Base-by-base conservation (phyloP, 1,140 invertebrate genomes). In the Mercenaria mercenaria region DNA sequence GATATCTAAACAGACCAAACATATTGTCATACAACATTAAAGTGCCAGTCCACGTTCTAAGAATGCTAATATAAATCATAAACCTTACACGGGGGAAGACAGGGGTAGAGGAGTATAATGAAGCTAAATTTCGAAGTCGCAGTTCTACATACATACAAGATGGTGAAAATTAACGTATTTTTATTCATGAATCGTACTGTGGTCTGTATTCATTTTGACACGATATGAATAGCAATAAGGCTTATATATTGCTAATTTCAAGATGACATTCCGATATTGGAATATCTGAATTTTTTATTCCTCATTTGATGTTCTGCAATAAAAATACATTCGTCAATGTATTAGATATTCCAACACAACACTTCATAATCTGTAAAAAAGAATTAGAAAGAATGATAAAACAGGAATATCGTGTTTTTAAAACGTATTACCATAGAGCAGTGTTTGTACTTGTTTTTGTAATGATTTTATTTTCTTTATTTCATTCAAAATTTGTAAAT, bases 201-300 rank as follows among this genome's bases (percentile, higher is more conserved):
- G 20, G 29, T 56, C 29, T 41, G 47, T 86, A 86, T 64, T 18
- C 8, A 29, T 50, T 59, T 13, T 74, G 69, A 86, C 84, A 86
- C 11, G 13, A 34, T 41, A 86, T 86, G 84, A 43, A 86, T 86
- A 86, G n/a, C 26, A 76, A 86, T 86, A 41, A 64, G 61, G 32
- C 39, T 41, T 26, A 64, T 67, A 41, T 41, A 52, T 39, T 41
- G 34, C 52, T 61, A 29, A 64, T 43, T 50, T 82, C 56, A 41
- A 47, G 61, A 61, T 59, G 34, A 11, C 52, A 59, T 81, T 10
- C 50, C 13, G 41, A 29, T 59, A 64, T 59, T 61, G 15, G 18
- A 61, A 6, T 37, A 6, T 32, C 2, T 1, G 47, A 59, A 43
- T 41, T 18, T 29, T 41, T 61, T 37, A 39, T n/a, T 43, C n/a